Evolutionary conservation across 2,888 invertebrate genomes (phyloP), one percentile per base, ranked within the genome.

Genomic region (Coleophora deauratella): DNA sequence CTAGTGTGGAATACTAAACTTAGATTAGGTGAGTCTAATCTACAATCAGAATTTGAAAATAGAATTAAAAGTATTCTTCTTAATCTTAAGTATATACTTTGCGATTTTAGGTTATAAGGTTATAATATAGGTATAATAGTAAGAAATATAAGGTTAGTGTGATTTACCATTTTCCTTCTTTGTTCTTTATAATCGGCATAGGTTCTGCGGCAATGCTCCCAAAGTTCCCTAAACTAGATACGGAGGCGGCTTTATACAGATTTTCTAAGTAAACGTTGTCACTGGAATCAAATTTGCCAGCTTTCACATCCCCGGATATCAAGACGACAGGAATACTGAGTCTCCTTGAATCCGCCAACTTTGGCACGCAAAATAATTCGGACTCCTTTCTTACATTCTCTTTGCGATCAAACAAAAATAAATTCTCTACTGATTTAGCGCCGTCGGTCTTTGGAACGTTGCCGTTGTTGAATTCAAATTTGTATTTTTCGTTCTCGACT

Each of bases 151-250:
- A n/a, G n/a, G n/a, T n/a, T n/a, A n/a, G n/a, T n/a, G n/a, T n/a
- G n/a, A n/a, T n/a, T 54, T 73, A 78, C 87, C 88, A 85, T 74
- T 84, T 85, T 21, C 84, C 84, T 43, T 82, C 79, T 45, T 81
- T 84, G 43, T 84, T 82, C 61, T 81, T 84, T 41, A 80, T 81
- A 42, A 84, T 78, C 3, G 85, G 81, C 77, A 85, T 72, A 0
- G 85, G 84, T 49, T 75, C 85, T 0, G 70, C 81, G 1, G 67
- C 78, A 12, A 82, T 74, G 34, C 56, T 72, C 1, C 82, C 82
- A 21, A 85, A 82, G 56, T 79, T 81, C 0, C 85, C 84, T 44
- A 85, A 67, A 57, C 85, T 85, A 1, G 78, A 75, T 9, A 80
- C 76, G 0, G 85, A 85, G 0, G 81, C 80, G 1, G 85, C 82